Evolutionary conservation across 1,140 invertebrate species (phyloP).

Genomic region (Camponotus vicinus): DNA sequence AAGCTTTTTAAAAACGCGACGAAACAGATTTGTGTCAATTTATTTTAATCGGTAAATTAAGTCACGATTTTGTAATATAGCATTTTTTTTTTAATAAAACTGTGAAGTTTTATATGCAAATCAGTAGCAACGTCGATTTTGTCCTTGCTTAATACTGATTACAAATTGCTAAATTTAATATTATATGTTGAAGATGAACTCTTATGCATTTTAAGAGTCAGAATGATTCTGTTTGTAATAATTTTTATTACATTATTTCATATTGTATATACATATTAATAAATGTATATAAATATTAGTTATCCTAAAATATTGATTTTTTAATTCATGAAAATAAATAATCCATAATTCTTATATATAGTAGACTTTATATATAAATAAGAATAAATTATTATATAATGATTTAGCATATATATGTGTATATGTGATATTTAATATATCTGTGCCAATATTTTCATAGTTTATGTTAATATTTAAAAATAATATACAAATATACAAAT

Average conservation of each 20-base stretch:
- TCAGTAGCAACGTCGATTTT: neutral
- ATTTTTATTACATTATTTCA: neutral
- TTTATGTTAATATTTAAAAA: too few relatives aligned
- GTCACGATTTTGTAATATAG: neutral
- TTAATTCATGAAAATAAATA: too few relatives aligned
- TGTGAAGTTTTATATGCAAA: neutral
- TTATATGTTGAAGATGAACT: neutral
- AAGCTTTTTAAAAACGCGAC: neutral
- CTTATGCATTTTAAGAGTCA: neutral
- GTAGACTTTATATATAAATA: too few relatives aligned
- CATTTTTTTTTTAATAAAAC: neutral
- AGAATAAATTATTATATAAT: too few relatives aligned
- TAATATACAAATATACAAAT: too few relatives aligned
- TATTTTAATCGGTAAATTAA: neutral
- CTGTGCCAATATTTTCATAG: too few relatives aligned
- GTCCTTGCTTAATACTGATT: slow-evolving; percentile 1
- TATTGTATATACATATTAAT: neutral
- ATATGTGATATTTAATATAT: too few relatives aligned
- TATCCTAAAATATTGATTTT: neutral
- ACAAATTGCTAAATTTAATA: neutral
- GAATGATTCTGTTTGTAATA: neutral
- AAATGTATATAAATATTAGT: neutral
- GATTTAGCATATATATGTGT: too few relatives aligned
- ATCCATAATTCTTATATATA: too few relatives aligned
- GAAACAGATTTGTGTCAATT: neutral